Percentiles rank a stretch among this genome's conserved stretches.
These are phyloP conservation scores for Charina bottae DNA, from an alignment of 2,113 vertebrate species.

Conservation along the genomic window DNA sequence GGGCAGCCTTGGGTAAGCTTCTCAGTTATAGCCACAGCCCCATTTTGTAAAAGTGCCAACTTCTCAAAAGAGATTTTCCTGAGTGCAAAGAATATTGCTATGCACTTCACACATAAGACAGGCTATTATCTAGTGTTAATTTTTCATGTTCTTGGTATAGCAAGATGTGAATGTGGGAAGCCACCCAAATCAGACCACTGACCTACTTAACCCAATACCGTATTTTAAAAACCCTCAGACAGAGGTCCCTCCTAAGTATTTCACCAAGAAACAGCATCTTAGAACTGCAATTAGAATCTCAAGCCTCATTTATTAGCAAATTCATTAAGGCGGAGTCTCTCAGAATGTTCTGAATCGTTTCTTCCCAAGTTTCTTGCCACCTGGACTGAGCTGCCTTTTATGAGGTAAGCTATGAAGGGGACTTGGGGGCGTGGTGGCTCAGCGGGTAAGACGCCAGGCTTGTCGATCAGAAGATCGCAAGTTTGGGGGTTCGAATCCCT, in stretches of 20 bases:
- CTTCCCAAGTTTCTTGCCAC: no score
- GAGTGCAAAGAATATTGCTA: neutral
- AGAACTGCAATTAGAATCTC: no score
- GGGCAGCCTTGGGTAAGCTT: neutral
- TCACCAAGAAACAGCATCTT: neutral
- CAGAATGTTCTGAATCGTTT: no score
- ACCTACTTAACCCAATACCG: neutral
- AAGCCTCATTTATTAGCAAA: no score
- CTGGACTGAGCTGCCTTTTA: no score
- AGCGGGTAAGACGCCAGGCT: no score
- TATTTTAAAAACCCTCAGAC: neutral
- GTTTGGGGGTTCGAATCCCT: no score
- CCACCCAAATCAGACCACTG: neutral
- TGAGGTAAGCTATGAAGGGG: no score
- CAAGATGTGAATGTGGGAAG: neutral
- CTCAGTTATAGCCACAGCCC: neutral
- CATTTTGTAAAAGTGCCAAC: neutral
- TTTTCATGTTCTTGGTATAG: neutral
- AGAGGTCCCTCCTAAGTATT: neutral
- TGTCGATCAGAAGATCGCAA: no score
- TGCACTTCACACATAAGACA: neutral
- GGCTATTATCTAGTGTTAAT: neutral
- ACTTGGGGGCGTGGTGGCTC: no score
- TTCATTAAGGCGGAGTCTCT: no score
- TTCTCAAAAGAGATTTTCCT: neutral